Conservation (phyloP, 2,888 invertebrate genomes). For the Anodontia alba region DNA sequence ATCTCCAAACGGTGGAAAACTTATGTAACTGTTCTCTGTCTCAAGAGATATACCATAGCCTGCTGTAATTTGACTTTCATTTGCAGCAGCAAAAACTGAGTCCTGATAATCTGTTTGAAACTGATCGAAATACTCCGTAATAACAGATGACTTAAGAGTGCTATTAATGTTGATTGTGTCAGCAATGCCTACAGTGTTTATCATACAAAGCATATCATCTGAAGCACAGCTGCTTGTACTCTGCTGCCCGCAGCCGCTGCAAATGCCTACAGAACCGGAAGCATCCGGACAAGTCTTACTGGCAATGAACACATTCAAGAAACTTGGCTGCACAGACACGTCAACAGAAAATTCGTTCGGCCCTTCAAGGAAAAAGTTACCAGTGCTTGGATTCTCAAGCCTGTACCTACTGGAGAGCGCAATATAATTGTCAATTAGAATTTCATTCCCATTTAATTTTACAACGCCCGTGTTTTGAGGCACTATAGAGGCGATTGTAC, state of each 20-base stretch:
- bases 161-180: slow-evolving; percentile 20
- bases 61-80: slow-evolving; percentile 35
- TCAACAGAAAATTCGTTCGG: neutral
- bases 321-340: neutral
- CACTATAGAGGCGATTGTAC: slow-evolving; percentile 30
- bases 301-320: neutral
- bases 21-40: slow-evolving; percentile 25
- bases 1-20: slow-evolving; percentile 24
- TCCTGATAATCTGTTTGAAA: slow-evolving; percentile 27
- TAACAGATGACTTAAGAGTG: slow-evolving; percentile 12
- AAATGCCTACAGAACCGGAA: slow-evolving; percentile 23
- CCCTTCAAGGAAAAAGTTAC: neutral
- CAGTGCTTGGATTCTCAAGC: slow-evolving; percentile 17
- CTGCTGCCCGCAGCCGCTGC: slow-evolving; percentile 26
- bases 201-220: slow-evolving; percentile 17
- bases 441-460: slow-evolving; percentile 31
- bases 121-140: slow-evolving; percentile 15
- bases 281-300: slow-evolving; percentile 2
- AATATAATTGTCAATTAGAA: slow-evolving; percentile 21
- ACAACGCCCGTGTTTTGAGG: slow-evolving; percentile 40
- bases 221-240: slow-evolving; percentile 2
- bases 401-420: slow-evolving; percentile 25
- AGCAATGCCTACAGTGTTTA: slow-evolving; percentile 27
- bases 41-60: slow-evolving; percentile 38
- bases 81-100: slow-evolving; percentile 26